These are phyloP conservation scores for Monopis laevigella DNA, from an alignment of 2,888 invertebrate genomes.

Conservation along the genomic window DNA sequence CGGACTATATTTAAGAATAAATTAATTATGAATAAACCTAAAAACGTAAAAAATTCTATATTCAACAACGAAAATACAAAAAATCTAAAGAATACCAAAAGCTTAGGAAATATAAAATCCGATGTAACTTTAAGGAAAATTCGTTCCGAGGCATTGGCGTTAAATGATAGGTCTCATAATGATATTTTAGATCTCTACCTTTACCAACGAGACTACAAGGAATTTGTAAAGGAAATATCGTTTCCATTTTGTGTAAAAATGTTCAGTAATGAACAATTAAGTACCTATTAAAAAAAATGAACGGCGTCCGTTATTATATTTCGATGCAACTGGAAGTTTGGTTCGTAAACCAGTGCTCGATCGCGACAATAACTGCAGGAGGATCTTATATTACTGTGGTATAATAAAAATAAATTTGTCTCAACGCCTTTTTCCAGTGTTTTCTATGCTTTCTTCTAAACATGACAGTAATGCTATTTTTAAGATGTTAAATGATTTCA, in stretches of 20 bases:
- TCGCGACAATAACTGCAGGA: not conserved
- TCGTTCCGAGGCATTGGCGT: not conserved
- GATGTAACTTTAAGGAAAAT: not conserved
- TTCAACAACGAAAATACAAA: not conserved
- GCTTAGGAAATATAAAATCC: too few species aligned
- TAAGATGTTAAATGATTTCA: not conserved
- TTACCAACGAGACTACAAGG: not conserved
- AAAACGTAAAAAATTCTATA: not conserved
- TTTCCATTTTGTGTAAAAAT: not conserved
- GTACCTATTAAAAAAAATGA: not conserved
- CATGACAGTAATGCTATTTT: not conserved
- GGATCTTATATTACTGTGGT: not conserved
- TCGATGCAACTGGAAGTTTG: not conserved
- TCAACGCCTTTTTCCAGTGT: not conserved
- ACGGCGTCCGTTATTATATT: not conserved
- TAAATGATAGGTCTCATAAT: not conserved
- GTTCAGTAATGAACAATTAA: constrained; percentile 1
- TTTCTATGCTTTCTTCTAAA: not conserved
- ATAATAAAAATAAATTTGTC: not conserved
- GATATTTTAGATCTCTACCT: not conserved
- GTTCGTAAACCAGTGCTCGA: not conserved
- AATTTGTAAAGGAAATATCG: not conserved
- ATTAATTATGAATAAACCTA: not conserved
- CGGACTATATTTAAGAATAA: not conserved
- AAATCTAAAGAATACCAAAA: too few species aligned